Evolutionary conservation across 1,140 invertebrate species (phyloP).

Genomic region (Temnothorax longispinosus): DNA sequence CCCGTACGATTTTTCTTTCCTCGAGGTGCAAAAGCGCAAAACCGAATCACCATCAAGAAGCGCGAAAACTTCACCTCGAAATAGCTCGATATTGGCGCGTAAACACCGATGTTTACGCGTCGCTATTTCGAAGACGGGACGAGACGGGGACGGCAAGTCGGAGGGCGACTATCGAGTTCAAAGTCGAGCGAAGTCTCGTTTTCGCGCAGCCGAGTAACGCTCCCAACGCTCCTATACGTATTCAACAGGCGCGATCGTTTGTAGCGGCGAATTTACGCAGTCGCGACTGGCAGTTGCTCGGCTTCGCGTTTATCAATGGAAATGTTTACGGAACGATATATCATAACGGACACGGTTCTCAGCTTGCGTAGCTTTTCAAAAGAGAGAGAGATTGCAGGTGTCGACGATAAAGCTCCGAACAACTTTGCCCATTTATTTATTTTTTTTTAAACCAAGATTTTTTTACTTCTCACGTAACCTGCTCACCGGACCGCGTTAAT

Average conservation of each 20-base stretch:
- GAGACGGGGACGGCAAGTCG: neutral
- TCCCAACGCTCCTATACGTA: no score
- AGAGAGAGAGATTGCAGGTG: neutral
- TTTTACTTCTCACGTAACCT: slow-evolving; percentile 4
- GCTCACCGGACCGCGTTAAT: neutral
- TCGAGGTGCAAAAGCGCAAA: neutral
- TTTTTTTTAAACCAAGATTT: neutral
- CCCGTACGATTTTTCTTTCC: neutral
- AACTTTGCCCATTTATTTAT: neutral
- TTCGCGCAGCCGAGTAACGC: slow-evolving; percentile 53
- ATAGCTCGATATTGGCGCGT: neutral
- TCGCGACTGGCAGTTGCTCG: slow-evolving; percentile 2
- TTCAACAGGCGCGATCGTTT: slow-evolving; percentile 47
- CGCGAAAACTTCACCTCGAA: slow-evolving; percentile 10
- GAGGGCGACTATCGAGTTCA: slow-evolving; percentile 48
- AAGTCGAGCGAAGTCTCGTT: slow-evolving; percentile 50
- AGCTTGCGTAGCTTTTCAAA: neutral
- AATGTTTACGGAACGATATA: slow-evolving; percentile 16
- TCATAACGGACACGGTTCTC: neutral
- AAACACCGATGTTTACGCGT: slow-evolving; percentile 9
- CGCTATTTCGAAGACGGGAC: slow-evolving; percentile 21
- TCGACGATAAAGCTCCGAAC: slow-evolving; percentile 1
- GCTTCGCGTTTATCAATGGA: slow-evolving; percentile 38
- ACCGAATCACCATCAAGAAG: neutral
- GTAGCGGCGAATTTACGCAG: slow-evolving; percentile 33